Conservation (phyloP, 2,797 vertebrate genomes). For the Chelmon rostratus region DNA sequence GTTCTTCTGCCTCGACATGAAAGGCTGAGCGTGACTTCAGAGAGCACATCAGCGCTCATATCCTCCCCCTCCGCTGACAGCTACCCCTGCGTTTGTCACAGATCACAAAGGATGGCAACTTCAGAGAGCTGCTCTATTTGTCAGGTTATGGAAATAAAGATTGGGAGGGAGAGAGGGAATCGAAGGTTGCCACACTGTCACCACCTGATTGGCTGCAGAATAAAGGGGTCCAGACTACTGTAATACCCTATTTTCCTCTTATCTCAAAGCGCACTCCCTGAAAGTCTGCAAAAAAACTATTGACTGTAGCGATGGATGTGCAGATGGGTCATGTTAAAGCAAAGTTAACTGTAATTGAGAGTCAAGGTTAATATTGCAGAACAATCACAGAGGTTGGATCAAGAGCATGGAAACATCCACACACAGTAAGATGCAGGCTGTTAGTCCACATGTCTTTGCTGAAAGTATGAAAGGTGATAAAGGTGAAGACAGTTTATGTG, state of each 20-base stretch:
- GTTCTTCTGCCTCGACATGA: slow-evolving; percentile 71
- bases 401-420: slow-evolving; percentile 2
- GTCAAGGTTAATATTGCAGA: neutral
- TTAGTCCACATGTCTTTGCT: neutral
- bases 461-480: neutral
- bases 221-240: slow-evolving; percentile 37
- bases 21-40: slow-evolving; percentile 68
- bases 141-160: slow-evolving; percentile 71
- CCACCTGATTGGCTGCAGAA: slow-evolving; percentile 47
- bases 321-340: slow-evolving; percentile 25
- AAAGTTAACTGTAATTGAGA: slow-evolving; percentile 26
- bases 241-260: slow-evolving; percentile 46
- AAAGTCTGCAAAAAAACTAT: slow-evolving; percentile 27
- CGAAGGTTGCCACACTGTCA: slow-evolving; percentile 53
- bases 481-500: neutral
- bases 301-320: slow-evolving; percentile 30
- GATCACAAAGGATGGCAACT: slow-evolving; percentile 70
- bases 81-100: slow-evolving; percentile 66
- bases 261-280: slow-evolving; percentile 23
- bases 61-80: slow-evolving; percentile 58
- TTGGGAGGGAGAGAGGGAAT: slow-evolving; percentile 36
- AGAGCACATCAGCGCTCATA: slow-evolving; percentile 61
- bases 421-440: neutral
- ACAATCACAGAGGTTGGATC: slow-evolving; percentile 2
- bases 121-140: slow-evolving; percentile 65